Percentiles rank a stretch among this genome's conserved stretches.
phyloP scores from a whole-genome alignment of 2,113 vertebrate species.

The Labrus mixtus region DNA sequence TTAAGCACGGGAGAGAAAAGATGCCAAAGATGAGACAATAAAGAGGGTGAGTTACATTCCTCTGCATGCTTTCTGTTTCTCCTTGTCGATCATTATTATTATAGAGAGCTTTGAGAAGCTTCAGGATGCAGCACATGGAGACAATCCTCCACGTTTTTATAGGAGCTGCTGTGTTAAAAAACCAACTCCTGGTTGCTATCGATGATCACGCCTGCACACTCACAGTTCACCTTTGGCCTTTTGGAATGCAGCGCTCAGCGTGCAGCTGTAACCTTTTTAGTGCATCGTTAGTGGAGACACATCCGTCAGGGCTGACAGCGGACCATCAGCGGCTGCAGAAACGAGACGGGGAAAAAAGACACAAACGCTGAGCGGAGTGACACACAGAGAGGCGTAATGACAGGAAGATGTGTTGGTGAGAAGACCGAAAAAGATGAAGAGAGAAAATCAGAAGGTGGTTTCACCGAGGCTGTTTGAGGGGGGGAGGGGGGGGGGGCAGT shows the following conservation, averaged over 20 bases:
- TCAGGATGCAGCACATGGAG: neutral
- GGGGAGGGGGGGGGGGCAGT: too few species aligned
- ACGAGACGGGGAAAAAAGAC: constrained; percentile 20
- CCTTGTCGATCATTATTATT: constrained; percentile 8
- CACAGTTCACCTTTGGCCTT: constrained; percentile 58
- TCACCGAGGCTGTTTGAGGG: too few species aligned
- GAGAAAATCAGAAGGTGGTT: constrained; percentile 14
- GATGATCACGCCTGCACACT: constrained; percentile 27
- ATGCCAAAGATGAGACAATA: constrained; percentile 72
- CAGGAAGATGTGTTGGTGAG: neutral
- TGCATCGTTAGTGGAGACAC: constrained; percentile 21
- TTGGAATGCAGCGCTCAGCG: constrained; percentile 13
- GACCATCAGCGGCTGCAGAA: constrained; percentile 29
- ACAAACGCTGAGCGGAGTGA: constrained; percentile 16
- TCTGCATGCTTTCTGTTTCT: neutral
- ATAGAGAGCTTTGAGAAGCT: constrained; percentile 2
- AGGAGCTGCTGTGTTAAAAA: constrained; percentile 17
- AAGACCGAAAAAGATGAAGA: constrained; percentile 1
- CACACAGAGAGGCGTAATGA: neutral
- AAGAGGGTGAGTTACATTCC: constrained; percentile 64
- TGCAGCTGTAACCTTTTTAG: constrained; percentile 37
- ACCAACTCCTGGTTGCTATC: neutral
- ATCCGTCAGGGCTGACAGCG: constrained; percentile 59
- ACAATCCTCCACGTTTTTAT: constrained; percentile 5
- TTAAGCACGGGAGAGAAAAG: constrained; percentile 59